Evolutionary conservation across 2,888 invertebrate genomes (phyloP).

Genomic region (Pharmacophagus antenor): DNA sequence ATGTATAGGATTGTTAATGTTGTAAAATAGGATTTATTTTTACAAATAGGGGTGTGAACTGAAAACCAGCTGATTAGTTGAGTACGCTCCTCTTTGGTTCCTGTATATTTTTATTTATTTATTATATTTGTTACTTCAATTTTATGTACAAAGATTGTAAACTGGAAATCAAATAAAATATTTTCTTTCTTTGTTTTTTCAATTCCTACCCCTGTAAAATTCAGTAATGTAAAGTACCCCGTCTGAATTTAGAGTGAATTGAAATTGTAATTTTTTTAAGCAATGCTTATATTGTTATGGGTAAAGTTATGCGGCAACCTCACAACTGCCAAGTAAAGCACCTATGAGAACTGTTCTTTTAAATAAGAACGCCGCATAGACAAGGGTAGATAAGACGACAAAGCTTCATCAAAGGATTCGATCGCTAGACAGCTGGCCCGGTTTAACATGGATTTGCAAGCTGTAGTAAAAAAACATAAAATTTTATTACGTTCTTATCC

Average conservation of each 20-base stretch:
- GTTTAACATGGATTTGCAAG: slow-evolving; percentile 14
- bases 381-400: slow-evolving; percentile 20
- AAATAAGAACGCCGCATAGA: slow-evolving; percentile 5
- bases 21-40: too few species aligned
- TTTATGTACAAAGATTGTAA: too few species aligned
- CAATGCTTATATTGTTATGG: background rate
- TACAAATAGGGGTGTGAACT: too few species aligned
- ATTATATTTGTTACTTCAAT: too few species aligned
- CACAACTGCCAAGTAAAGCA: background rate
- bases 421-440: slow-evolving; percentile 5
- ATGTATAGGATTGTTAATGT: too few species aligned
- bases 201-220: too few species aligned
- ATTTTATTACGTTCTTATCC: too few species aligned
- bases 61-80: too few species aligned
- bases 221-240: background rate
- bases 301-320: background rate
- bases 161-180: too few species aligned
- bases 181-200: too few species aligned
- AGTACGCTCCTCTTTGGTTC: too few species aligned
- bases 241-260: background rate
- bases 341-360: background rate
- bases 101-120: too few species aligned
- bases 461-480: background rate
- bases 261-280: background rate
- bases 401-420: slow-evolving; percentile 15